A percentile compares a stretch with the other conserved stretches of the same genome.
Evolutionary conservation across 92 coral and sea anemone species (phyloP).

Genomic region (Actinostola sp.): DNA sequence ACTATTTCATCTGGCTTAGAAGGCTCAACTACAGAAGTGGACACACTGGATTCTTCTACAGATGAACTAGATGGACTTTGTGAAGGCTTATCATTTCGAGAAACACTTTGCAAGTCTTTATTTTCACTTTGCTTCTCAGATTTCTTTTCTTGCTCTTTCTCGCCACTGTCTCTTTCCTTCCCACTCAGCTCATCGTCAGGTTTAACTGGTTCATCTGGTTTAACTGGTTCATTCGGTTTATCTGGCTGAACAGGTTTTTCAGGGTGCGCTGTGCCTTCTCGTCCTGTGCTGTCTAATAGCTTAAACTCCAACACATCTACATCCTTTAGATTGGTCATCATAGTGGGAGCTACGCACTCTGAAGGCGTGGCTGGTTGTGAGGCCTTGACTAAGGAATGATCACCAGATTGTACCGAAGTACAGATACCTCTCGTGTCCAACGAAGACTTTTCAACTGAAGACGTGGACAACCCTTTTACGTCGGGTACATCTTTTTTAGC

Average conservation of each 20-base stretch:
- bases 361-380: conserved; percentile 26
- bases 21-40: conserved; percentile 26
- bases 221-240: conserved; percentile 1
- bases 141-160: not conserved
- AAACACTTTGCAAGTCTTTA: not conserved
- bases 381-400: conserved; percentile 14
- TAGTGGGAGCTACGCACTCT: conserved; percentile 62
- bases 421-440: not conserved
- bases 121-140: conserved; percentile 15
- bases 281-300: conserved; percentile 78
- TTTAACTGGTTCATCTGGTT: not conserved
- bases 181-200: not conserved
- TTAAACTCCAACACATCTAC: conserved; percentile 90
- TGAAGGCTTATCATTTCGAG: not conserved
- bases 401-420: conserved; percentile 12
- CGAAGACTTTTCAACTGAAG: conserved; percentile 12
- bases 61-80: conserved; percentile 14
- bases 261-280: conserved; percentile 90
- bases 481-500: not conserved
- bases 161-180: not conserved
- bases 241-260: conserved; percentile 46
- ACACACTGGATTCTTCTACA: not conserved
- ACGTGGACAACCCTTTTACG: not conserved
- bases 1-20: conserved; percentile 6
- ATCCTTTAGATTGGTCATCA: conserved; percentile 58